Base-by-base conservation (phyloP, 2,888 invertebrate genomes). In the Harmothoe impar region DNA sequence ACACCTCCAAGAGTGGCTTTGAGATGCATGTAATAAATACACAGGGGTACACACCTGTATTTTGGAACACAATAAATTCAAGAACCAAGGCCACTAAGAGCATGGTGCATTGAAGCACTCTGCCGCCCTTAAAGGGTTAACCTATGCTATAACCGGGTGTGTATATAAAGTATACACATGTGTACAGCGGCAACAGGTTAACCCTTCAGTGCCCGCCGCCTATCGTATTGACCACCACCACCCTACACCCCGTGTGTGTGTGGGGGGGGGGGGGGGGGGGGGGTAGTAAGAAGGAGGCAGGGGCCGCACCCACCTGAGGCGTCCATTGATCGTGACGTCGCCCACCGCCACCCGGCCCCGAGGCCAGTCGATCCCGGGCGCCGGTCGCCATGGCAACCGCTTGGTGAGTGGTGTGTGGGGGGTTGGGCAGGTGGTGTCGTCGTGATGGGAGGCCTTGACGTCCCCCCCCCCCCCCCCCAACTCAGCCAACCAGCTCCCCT, bases 361-460 rank as follows among this genome's bases (percentile, higher is more conserved):
- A 81, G 81, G 81, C 35, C 35, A 81, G 81, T 81, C 81, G 81
- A 81, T 81, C 81, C 81, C 81, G 29, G 81, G 31, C 81, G 0
- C 81, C 43, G 20, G 81, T 81, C 33, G 43, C 81, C 81, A 81
- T 81, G 43, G 81, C 43, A 81, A 81, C 81, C 7, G 20, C 33
- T 43, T 20, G 77, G 77, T 31, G 62, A 15, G 62, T 23, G 62
- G 62, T 43, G 43, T 43, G 43, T n/a, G 77, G 77, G 77, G 77
- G 77, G 25, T 15, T 25, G 35, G 33, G 81, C 81, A 81, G 81
- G 81, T 81, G 81, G 81, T 81, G 81, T 81, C 81, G 81, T 33
- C 81, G 31, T 81, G 81, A 72, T 25, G 81, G 35, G 17, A 10
- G 35, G 81, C 35, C 81, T 25, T 33, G 33, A 20, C 33, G n/a